phyloP scores from a whole-genome alignment of 2,797 vertebrate genomes.

The Muraenolepis orangiensis region DNA sequence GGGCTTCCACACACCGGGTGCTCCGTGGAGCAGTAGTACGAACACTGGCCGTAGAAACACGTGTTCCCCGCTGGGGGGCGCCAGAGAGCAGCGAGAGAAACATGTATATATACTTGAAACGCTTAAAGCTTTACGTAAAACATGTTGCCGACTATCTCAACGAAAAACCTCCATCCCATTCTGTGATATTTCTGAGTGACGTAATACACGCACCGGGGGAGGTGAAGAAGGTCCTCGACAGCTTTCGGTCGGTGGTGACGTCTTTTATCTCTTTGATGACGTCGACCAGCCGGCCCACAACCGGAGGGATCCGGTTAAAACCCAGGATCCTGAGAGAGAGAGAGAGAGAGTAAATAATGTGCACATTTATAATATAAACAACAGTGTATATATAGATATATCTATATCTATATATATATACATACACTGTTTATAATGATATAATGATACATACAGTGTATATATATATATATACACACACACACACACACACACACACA shows the following conservation, averaged over 20 bases:
- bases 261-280: constrained; percentile 78
- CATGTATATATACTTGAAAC: not conserved
- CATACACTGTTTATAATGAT: too few species aligned
- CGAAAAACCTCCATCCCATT: too few species aligned
- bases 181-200: not conserved
- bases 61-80: constrained; percentile 78
- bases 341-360: not conserved
- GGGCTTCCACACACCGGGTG: constrained; percentile 85
- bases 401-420: too few species aligned
- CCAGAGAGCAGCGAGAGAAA: not conserved
- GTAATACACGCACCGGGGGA: constrained; percentile 75
- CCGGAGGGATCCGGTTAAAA: constrained; percentile 82
- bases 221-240: constrained; percentile 81
- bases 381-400: too few species aligned
- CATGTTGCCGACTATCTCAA: too few species aligned
- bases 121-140: too few species aligned
- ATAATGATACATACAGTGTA: too few species aligned
- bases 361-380: too few species aligned
- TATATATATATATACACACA: too few species aligned
- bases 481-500: too few species aligned
- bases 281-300: constrained; percentile 79
- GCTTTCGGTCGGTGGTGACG: constrained; percentile 76
- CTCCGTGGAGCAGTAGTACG: constrained; percentile 88
- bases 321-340: constrained; percentile 73
- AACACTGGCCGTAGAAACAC: constrained; percentile 89